Evolutionary conservation across 2,113 vertebrate species (phyloP).

Genomic region (Heloderma charlesbogerti): DNA sequence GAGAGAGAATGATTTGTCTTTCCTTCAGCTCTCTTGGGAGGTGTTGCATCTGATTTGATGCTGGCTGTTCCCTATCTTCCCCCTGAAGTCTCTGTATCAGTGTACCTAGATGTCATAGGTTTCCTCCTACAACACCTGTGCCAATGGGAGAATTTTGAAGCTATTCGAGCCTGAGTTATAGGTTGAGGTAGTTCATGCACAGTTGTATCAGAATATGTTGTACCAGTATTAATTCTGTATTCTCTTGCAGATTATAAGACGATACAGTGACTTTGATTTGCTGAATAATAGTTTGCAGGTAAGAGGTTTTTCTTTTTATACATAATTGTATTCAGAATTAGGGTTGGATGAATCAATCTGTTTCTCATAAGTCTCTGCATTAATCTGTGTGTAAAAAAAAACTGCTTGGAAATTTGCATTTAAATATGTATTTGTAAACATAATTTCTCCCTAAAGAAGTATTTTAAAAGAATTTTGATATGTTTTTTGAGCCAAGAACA

Average conservation of each 20-base stretch:
- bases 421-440: neutral
- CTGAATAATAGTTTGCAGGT: constrained; percentile 96
- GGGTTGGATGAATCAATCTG: neutral
- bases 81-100: neutral
- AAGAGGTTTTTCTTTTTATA: constrained; percentile 67
- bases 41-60: neutral
- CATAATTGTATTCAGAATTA: neutral
- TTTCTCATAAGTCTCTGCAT: neutral
- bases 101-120: neutral
- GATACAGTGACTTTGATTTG: constrained; percentile 98
- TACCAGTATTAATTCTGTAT: constrained; percentile 40
- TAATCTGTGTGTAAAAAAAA: neutral
- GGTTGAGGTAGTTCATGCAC: too few relatives aligned
- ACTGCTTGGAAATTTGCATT: neutral
- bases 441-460: neutral
- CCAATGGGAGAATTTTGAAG: neutral
- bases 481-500: neutral
- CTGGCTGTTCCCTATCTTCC: neutral
- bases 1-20: neutral
- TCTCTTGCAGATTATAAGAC: constrained; percentile 90
- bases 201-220: neutral
- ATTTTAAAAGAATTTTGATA: neutral
- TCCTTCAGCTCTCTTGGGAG: neutral
- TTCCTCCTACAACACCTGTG: neutral
- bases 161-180: neutral